A percentile compares a stretch with the other conserved stretches of the same genome.
phyloP scores from a whole-genome alignment of 2,888 invertebrate species.

The Bruchidius siliquastri region DNA sequence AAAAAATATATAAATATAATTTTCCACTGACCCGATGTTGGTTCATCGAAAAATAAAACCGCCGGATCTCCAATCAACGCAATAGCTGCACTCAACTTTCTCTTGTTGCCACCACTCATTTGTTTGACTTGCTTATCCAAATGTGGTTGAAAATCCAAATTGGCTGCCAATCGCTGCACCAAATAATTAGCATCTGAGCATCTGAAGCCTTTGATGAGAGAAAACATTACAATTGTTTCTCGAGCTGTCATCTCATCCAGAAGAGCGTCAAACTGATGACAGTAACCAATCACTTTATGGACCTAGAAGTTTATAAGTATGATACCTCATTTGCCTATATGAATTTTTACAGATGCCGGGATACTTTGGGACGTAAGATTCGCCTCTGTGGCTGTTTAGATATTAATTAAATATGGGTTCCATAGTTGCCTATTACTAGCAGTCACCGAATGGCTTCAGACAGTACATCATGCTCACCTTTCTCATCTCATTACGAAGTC shows the following conservation, averaged over 20 bases:
- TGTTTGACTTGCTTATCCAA: constrained; percentile 47
- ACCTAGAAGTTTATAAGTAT: constrained; percentile 41
- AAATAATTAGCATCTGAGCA: constrained; percentile 34
- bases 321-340: too few relatives aligned
- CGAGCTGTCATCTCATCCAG: constrained; percentile 53
- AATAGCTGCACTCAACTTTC: constrained; percentile 54
- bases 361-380: too few relatives aligned
- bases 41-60: constrained; percentile 52
- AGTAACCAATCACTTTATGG: constrained; percentile 55
- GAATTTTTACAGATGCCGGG: too few relatives aligned
- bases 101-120: constrained; percentile 54
- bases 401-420: too few relatives aligned
- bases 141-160: constrained; percentile 47
- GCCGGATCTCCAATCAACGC: constrained; percentile 54
- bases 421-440: too few relatives aligned
- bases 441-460: too few relatives aligned
- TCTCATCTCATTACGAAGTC: constrained; percentile 48
- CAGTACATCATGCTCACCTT: constrained; percentile 7
- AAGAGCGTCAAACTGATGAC: constrained; percentile 56
- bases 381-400: too few relatives aligned
- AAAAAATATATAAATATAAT: too few relatives aligned
- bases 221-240: constrained; percentile 52
- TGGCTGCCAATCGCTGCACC: constrained; percentile 41
- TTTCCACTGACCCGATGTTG: constrained; percentile 49
- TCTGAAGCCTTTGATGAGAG: constrained; percentile 49